Evolutionary conservation across 2,888 invertebrate genomes (phyloP), one percentile per base, ranked within the genome.

Genomic region (Branchellion lobata): DNA sequence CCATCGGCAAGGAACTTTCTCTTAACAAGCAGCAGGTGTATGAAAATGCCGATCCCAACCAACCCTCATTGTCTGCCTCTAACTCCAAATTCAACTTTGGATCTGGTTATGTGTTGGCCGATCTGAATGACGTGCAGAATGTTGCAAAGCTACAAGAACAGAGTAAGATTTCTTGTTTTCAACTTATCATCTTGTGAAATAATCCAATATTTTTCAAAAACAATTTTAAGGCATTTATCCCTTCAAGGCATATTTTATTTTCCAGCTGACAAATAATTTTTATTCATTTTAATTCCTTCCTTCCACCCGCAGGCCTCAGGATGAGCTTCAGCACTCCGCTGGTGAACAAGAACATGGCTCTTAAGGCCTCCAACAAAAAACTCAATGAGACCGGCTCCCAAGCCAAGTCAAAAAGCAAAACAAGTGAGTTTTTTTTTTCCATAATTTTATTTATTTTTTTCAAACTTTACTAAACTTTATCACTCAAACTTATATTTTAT

Each of bases 261-360:
- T n/a, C n/a, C n/a, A n/a, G n/a, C n/a, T n/a, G n/a, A n/a, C n/a
- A n/a, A n/a, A n/a, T n/a, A n/a, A n/a, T n/a, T n/a, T n/a, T n/a
- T n/a, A n/a, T n/a, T n/a, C n/a, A n/a, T n/a, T n/a, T 40, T 40
- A 40, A 40, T 40, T 40, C 14, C 14, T 14, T 40, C 40, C 40
- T 8, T 40, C 40, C 40, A 5, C 14, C 40, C 40, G 40, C 5
- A 69, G 69, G 69, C 27, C 31, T 69, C 8, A 3, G 69, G 5
- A 69, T 69, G 69, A 33, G 33, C 27, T 69, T 69, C 69, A 69
- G 69, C 27, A 69, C 69, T 69, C 69, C 69, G 5, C 18, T 69
- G 69, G 69, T 69, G 29, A 69, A n/a, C 33, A 69, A 34, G 21
- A 29, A 27, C 3, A 8, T 69, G 69, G n/a, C 27, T 69, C 34